Base-by-base conservation (phyloP, 2,113 vertebrate species). In the Chaetura pelagica region DNA sequence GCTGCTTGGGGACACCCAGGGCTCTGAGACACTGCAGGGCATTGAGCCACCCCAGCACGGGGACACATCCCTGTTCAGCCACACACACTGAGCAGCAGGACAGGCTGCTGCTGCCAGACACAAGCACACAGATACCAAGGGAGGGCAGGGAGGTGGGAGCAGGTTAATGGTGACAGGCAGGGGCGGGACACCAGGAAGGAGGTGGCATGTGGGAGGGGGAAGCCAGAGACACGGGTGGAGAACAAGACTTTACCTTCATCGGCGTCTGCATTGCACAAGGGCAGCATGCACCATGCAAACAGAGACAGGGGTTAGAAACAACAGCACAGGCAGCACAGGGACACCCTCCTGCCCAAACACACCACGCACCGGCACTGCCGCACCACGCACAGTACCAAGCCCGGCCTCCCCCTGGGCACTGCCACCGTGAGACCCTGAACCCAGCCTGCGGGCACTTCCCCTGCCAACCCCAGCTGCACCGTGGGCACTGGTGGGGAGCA, bases 211-310 rank as follows among this genome's bases (percentile, higher is more conserved):
- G 75, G 64, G 49, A 35, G 12, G 38, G 49, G 34, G 51, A 42
- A 78, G 82, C 49, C 38, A 22, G 81, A 52, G 52, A 71, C 15
- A 71, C 15, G 0, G 0, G 24, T 0, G 3, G 88, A 69, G 95
- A 95, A 96, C 58, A 44, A 96, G 94, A 96, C 94, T 98, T 99
- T 99, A 99, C 99, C 99, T 99, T 99, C 98, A 22, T 98, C 98
- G 97, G 98, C 98, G 94, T 99, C 99, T 99, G 99, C 96, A 97
- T 99, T 98, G 98, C 98, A 98, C 98, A 97, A 98, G 97, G 98
- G 96, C 99, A 96, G 98, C 99, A 99, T 99, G 99, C 99, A 99
- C 98, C 99, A 99, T 99, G 99, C 99, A 92, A 99, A 98, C 98
- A 98, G 98, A 99, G 98, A 99, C 96, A 98, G 74, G 87, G 95